Evolutionary conservation across 2,888 invertebrate species (phyloP).

Genomic region (Congeria kusceri): DNA sequence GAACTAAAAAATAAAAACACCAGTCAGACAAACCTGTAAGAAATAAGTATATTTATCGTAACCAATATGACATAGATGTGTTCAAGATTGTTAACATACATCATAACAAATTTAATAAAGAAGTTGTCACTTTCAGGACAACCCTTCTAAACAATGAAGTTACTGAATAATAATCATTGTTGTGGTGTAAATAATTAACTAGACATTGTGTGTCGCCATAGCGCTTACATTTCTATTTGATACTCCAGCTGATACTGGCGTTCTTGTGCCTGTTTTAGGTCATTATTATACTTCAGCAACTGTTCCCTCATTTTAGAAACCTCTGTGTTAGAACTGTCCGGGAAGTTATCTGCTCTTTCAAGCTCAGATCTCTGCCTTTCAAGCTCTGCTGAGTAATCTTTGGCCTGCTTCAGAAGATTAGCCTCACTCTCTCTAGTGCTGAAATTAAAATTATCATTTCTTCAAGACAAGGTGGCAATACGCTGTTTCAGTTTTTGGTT

Average conservation of each 20-base stretch:
- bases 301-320: constrained; percentile 83
- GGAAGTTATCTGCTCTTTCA: constrained; percentile 84
- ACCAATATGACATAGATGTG: no score
- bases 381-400: constrained; percentile 77
- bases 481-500: not conserved
- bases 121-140: no score
- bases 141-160: no score
- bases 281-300: constrained; percentile 83
- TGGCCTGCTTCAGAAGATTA: constrained; percentile 80
- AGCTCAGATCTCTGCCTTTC: constrained; percentile 82
- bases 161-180: no score
- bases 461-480: no score
- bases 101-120: no score
- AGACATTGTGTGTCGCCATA: no score
- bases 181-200: no score
- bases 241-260: constrained; percentile 84
- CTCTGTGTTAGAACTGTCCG: constrained; percentile 84
- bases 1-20: constrained; percentile 70
- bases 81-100: no score
- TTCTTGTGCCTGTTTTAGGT: constrained; percentile 82
- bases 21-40: no score
- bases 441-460: constrained; percentile 17
- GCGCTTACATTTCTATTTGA: constrained; percentile 83
- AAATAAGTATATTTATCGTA: no score
- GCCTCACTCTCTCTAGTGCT: constrained; percentile 84